Conservation (phyloP, 2,888 invertebrate genomes). For the Drosophila yooni region DNA sequence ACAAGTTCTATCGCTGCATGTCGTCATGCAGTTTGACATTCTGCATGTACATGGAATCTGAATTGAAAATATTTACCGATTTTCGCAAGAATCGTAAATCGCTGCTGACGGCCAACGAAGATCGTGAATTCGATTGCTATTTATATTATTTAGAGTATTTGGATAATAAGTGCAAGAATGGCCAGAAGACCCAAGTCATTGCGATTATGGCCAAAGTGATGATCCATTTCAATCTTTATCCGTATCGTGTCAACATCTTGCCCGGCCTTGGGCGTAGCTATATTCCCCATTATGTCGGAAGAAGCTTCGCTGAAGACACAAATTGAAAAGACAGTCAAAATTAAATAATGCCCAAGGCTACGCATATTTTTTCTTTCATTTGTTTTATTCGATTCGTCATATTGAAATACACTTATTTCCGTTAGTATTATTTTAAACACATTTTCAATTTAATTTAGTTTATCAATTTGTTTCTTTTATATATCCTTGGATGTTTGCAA, state of each 20-base stretch:
- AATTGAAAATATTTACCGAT: slow-evolving; percentile 40
- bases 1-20: slow-evolving; percentile 42
- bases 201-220: slow-evolving; percentile 43
- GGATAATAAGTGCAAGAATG: slow-evolving; percentile 40
- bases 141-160: slow-evolving; percentile 45
- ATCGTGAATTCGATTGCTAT: slow-evolving; percentile 41
- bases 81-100: slow-evolving; percentile 4
- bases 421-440: slow-evolving; percentile 72
- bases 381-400: slow-evolving; percentile 76
- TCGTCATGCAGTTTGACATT: slow-evolving; percentile 6
- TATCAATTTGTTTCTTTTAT: slow-evolving; percentile 9
- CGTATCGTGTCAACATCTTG: slow-evolving; percentile 13
- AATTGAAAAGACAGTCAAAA: slow-evolving; percentile 8
- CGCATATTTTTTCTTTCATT: slow-evolving; percentile 49
- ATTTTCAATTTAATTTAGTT: slow-evolving; percentile 54
- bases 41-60: slow-evolving; percentile 13
- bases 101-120: slow-evolving; percentile 5
- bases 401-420: slow-evolving; percentile 68
- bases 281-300: slow-evolving; percentile 10
- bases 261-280: slow-evolving; percentile 22
- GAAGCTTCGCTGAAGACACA: neutral
- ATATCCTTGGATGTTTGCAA: slow-evolving; percentile 10
- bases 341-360: slow-evolving; percentile 5
- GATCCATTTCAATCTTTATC: slow-evolving; percentile 18
- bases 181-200: slow-evolving; percentile 33